Conservation (phyloP, 2,797 vertebrate genomes). For the Pseudomugil gertrudae region DNA sequence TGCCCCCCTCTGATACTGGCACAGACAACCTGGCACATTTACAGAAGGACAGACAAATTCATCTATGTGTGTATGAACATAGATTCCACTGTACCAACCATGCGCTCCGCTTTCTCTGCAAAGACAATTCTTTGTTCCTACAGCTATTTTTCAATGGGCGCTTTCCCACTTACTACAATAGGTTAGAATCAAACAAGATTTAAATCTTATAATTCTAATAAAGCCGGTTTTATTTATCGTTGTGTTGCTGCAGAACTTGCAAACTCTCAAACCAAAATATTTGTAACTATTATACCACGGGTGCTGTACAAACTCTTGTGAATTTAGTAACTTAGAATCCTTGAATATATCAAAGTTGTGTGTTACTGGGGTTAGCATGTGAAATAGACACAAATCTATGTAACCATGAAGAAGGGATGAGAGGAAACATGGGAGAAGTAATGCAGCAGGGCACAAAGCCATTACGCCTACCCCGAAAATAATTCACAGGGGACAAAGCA, state of each 20-base stretch:
- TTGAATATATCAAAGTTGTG: slow-evolving; percentile 49
- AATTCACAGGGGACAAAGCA: slow-evolving; percentile 76
- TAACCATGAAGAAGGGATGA: slow-evolving; percentile 64
- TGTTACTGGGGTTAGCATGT: slow-evolving; percentile 54
- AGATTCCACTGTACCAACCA: slow-evolving; percentile 38
- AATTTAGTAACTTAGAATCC: slow-evolving; percentile 20
- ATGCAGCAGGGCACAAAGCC: slow-evolving; percentile 73
- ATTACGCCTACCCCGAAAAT: slow-evolving; percentile 78
- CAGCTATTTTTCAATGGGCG: slow-evolving; percentile 13
- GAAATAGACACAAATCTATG: slow-evolving; percentile 52
- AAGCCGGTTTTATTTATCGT: slow-evolving; percentile 36
- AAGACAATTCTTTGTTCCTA: slow-evolving; percentile 48
- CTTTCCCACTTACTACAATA: slow-evolving; percentile 33
- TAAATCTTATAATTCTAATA: slow-evolving; percentile 43
- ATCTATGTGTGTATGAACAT: slow-evolving; percentile 52
- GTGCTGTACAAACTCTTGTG: not conserved
- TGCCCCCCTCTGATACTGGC: slow-evolving; percentile 74
- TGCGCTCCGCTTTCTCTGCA: slow-evolving; percentile 32
- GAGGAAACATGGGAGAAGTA: slow-evolving; percentile 68
- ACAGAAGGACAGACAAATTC: slow-evolving; percentile 65
- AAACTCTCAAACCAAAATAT: slow-evolving; percentile 39
- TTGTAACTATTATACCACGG: slow-evolving; percentile 8
- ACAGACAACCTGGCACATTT: slow-evolving; percentile 73
- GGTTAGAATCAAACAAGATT: slow-evolving; percentile 35
- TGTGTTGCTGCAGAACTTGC: slow-evolving; percentile 28